Evolutionary conservation across 2,888 invertebrate genomes (phyloP).

Genomic region (Spisula solida): DNA sequence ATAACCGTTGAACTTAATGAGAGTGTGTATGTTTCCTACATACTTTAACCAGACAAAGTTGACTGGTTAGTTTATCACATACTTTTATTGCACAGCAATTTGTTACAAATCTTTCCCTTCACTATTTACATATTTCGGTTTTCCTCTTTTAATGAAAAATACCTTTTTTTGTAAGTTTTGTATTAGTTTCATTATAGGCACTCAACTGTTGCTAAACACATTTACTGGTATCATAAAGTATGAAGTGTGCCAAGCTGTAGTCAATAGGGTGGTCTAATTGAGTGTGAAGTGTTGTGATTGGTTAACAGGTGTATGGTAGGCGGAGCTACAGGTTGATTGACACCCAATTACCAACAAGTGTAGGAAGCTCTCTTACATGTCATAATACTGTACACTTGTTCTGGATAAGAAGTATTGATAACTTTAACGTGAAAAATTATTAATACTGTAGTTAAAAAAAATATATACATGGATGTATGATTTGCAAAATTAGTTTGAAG

Average conservation of each 20-base stretch:
- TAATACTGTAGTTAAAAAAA: not conserved
- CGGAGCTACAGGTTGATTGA: conserved; percentile 55
- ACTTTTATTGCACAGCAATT: conserved; percentile 24
- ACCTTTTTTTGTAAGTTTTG: conserved; percentile 43
- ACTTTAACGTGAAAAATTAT: conserved; percentile 23
- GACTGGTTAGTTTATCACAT: not conserved
- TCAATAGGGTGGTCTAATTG: conserved; percentile 60
- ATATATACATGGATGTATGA: conserved; percentile 9
- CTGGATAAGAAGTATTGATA: conserved; percentile 47
- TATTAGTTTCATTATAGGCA: conserved; percentile 48
- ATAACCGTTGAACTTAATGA: not conserved
- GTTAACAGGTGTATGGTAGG: conserved; percentile 51
- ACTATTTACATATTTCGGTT: conserved; percentile 26
- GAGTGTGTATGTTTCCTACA: not conserved
- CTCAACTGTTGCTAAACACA: conserved; percentile 69
- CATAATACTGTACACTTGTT: conserved; percentile 62
- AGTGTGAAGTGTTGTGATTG: conserved; percentile 60
- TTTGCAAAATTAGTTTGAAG: not conserved
- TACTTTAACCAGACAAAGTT: not conserved
- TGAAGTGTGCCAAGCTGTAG: conserved; percentile 68
- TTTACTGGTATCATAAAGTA: conserved; percentile 57
- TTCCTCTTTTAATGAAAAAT: conserved; percentile 31
- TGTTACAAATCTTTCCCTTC: conserved; percentile 1
- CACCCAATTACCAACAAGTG: conserved; percentile 70
- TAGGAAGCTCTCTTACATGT: conserved; percentile 48